Base-by-base conservation (phyloP, 23 tunicate species). In the Trididemnum miniatum region DNA sequence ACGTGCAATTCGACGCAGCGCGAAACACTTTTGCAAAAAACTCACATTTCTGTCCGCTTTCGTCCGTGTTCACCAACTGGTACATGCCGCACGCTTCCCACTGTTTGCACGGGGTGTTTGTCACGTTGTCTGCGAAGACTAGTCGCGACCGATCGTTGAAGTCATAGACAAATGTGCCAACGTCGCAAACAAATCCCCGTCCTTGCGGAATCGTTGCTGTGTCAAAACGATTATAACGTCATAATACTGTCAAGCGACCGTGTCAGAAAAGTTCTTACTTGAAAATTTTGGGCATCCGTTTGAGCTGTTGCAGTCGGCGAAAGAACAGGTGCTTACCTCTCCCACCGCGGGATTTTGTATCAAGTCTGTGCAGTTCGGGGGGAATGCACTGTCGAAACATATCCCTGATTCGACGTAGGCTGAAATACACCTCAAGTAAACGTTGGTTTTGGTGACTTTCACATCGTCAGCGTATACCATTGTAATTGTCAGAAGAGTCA, bases 341-440 rank as follows among this genome's bases (percentile, higher is more conserved):
- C 54, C 54, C 9, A 44, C 54, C 9, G 12, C 54, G 15, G 12
- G 54, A 44, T 44, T 7, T 15, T 4, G 15, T 9, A 22, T 4
- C 69, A 62, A 62, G 30, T 62, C 24, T 24, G 27, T 4, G 69
- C 69, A 62, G 69, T n/a, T 62, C 22, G 69, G 69, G 4, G 30
- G 69, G 69, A 9, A 9, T 15, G 27, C 69, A 62, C 23, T 20
- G 30, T 62, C 69, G 22, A 62, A 20, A 25, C 69, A 62, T 5
- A 62, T 4, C 22, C 69, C 69, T 20, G 69, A 9, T 62, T 62
- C 69, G 5, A 62, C 69, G 69, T 22, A 62, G 5, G 69, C 69
- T 62, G 24, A 9, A 44, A 44, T 7, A 7, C 54, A n/a, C n/a
- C n/a, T n/a, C n/a, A n/a, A n/a, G n/a, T n/a, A n/a, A n/a, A n/a